Base-by-base conservation (phyloP, 1,140 invertebrate genomes). In the Drosophila jambulina region DNA sequence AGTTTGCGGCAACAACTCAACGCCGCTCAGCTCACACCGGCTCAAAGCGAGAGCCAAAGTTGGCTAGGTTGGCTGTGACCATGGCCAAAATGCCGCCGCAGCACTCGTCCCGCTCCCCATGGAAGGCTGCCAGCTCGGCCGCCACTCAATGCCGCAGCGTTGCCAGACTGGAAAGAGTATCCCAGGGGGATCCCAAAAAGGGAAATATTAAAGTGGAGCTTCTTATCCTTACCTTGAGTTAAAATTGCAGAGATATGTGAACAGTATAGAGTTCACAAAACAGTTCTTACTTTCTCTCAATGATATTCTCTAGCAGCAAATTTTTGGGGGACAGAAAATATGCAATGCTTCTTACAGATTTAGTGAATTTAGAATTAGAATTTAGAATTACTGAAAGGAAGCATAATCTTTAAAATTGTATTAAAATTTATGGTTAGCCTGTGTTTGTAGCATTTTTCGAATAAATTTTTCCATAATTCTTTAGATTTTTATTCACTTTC, bases 1-100 rank as follows among this genome's bases (percentile, higher is more conserved):
- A 90, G 85, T 90, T 90, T 90, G 85, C 71, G 85, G 85, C 85
- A 71, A 80, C 78, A 90, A 79, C 86, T 91, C 69, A 72, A 71
- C 67, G 67, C 60, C n/a, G 69, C 43, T 40, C 49, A 54, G 69
- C 51, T 71, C 34, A 40, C 65, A 60, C 36, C 67, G 69, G 53
- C 70, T 72, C 86, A 90, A 90, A 90, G 70, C 68, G 80, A 85
- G 72, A 62, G 42, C 60, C 78, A 85, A 83, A 90, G 81, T 90
- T 88, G 80, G 54, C 45, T 69, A 13, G 43, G 56, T 42, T 72
- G 71, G 70, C 61, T 80, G 67, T 83, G 82, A 60, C 84, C 83
- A 88, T 83, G 83, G 83, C 83, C 80, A 79, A 81, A 81, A 78
- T 72, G 57, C 63, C 56, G 60, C 53, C 65, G 17, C 69, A 83